These are phyloP conservation scores for Apamea epomidion DNA, from an alignment of 2,888 invertebrate genomes.

Conservation along the genomic window DNA sequence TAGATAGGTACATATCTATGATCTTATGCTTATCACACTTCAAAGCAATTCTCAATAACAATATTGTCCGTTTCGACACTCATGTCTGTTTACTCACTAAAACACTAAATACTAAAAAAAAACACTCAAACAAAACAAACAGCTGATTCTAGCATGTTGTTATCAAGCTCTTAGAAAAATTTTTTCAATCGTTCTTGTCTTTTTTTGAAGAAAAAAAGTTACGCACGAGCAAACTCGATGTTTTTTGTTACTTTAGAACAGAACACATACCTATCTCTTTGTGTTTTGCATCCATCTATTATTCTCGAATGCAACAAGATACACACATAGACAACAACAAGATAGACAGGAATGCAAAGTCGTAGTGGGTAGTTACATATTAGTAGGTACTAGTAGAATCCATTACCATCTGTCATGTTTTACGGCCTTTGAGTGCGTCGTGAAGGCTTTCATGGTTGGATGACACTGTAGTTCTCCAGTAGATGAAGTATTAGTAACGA, in stretches of 20 bases:
- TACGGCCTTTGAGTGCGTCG: conserved; percentile 32
- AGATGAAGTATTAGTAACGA: conserved; percentile 6
- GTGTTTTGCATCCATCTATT: neutral
- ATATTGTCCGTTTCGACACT: too few relatives aligned
- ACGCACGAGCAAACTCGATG: neutral
- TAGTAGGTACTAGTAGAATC: conserved; percentile 30
- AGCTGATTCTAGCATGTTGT: neutral
- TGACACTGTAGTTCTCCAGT: conserved; percentile 21
- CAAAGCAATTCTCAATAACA: too few relatives aligned
- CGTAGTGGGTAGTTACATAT: conserved; percentile 15
- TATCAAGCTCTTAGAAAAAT: neutral
- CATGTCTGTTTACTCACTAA: too few relatives aligned
- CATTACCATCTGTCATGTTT: conserved; percentile 51
- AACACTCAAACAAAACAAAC: neutral
- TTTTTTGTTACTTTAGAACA: neutral
- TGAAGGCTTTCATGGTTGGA: conserved; percentile 44
- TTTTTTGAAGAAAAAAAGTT: neutral
- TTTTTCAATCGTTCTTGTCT: too few relatives aligned
- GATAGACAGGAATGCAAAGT: conserved; percentile 31
- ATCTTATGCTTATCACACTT: too few relatives aligned
- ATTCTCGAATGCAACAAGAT: conserved; percentile 15
- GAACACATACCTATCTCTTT: neutral
- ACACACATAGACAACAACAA: too few relatives aligned
- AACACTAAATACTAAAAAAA: too few relatives aligned
- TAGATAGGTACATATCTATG: too few relatives aligned